Evolutionary conservation across 2,797 vertebrate genomes (phyloP).

Genomic region (Microchirus variegatus): DNA sequence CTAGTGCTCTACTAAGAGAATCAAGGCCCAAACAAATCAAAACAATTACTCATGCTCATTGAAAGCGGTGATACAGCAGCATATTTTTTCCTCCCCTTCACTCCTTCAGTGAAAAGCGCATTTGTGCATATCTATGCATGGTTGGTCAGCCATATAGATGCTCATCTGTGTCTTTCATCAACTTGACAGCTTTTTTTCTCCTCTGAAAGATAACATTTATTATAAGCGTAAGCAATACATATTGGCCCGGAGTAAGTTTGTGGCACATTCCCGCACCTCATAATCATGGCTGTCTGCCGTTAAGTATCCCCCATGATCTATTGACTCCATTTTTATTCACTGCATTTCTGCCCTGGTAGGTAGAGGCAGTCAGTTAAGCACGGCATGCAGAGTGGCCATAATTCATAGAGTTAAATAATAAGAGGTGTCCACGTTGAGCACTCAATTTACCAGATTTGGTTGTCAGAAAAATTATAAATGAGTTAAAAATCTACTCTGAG

Average conservation of each 20-base stretch:
- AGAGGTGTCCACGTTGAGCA: slow-evolving; percentile 6
- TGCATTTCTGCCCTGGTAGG: slow-evolving; percentile 70
- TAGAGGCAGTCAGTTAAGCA: slow-evolving; percentile 64
- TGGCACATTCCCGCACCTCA: slow-evolving; percentile 78
- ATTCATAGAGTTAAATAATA: slow-evolving; percentile 59
- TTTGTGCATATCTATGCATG: slow-evolving; percentile 86
- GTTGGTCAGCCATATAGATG: slow-evolving; percentile 85
- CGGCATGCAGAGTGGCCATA: slow-evolving; percentile 65
- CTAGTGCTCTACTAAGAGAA: slow-evolving; percentile 35
- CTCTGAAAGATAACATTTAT: slow-evolving; percentile 86
- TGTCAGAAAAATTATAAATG: slow-evolving; percentile 2
- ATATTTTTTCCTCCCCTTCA: slow-evolving; percentile 56
- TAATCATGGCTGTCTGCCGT: slow-evolving; percentile 84
- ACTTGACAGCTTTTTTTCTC: slow-evolving; percentile 86
- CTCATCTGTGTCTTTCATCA: slow-evolving; percentile 89
- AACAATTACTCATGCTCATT: slow-evolving; percentile 77
- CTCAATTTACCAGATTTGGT: not conserved
- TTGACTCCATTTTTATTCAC: slow-evolving; percentile 84
- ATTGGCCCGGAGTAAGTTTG: slow-evolving; percentile 81
- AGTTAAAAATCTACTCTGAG: not conserved
- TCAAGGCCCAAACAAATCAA: slow-evolving; percentile 62
- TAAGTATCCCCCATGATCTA: slow-evolving; percentile 85
- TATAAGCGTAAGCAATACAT: slow-evolving; percentile 84
- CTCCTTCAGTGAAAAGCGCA: slow-evolving; percentile 73
- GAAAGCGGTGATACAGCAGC: slow-evolving; percentile 61